Evolutionary conservation across 2,888 invertebrate genomes (phyloP), one percentile per base, ranked within the genome.

Genomic region (Ormyrus pomaceus): DNA sequence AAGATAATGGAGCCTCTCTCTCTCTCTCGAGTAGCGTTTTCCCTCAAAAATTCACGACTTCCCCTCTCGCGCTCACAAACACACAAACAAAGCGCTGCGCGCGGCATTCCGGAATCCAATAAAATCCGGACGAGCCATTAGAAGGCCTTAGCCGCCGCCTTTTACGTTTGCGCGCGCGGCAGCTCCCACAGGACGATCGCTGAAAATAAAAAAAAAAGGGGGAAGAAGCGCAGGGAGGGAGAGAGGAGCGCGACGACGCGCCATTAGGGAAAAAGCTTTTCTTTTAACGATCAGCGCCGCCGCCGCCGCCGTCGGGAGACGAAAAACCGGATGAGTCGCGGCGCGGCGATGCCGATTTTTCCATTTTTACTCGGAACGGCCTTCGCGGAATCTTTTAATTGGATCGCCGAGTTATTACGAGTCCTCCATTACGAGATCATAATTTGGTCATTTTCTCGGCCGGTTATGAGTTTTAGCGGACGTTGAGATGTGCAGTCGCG

Each of bases 301-400:
- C 7, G n/a, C 34, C 34, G 34, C 34, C 34, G 34, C 34, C 34
- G 34, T 4, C 34, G 34, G 4, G 34, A 0, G 73, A 61, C 19
- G 70, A 70, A 74, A 74, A 74, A 69, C 79, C 69, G 74, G 70
- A 62, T 34, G 48, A n/a, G 56, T 34, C 34, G 34, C 34, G 34
- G 34, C 34, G 34, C 34, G 34, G 34, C 34, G 34, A 34, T 34
- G 34, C 68, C 19, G 50, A 74, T 73, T 73, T 61, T 74, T 73
- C 65, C 66, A 48, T 69, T 53, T 58, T 64, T 62, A n/a, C 53
- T 11, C 48, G 55, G 45, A 50, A 2, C 19, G 7, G 9, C 34
- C 11, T 79, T 79, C 74, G 58, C 64, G 10, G 74, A 79, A 79
- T 74, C 70, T 79, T 79, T 79, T 79, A 79, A 79, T 79, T 79